Percentiles rank a stretch among this genome's conserved stretches.
Conservation (phyloP, 2,113 vertebrate genomes). For the Rhynchopsitta pachyrhyncha region DNA sequence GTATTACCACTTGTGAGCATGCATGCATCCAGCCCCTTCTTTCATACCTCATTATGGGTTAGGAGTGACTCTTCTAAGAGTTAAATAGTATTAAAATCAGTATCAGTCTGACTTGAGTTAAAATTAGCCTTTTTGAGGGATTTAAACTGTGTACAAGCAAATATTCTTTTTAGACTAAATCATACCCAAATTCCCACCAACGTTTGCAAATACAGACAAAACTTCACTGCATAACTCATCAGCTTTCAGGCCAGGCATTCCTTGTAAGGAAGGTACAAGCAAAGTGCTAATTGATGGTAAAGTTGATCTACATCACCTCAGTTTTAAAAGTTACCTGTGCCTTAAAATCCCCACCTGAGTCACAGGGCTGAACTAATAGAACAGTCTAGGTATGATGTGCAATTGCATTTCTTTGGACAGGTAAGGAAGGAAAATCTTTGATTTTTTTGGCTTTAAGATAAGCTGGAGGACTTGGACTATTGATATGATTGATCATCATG, state of each 20-base stretch:
- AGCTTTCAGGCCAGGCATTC: neutral
- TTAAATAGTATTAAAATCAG: neutral
- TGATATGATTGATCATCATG: neutral
- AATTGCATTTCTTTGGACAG: neutral
- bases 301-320: neutral
- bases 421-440: neutral
- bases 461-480: neutral
- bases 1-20: neutral
- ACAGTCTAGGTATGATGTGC: neutral
- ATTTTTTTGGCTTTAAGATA: neutral
- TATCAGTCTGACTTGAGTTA: neutral
- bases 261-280: neutral
- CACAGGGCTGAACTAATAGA: neutral
- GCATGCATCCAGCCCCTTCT: neutral
- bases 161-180: neutral
- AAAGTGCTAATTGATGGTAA: neutral
- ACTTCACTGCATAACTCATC: neutral
- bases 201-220: rapidly evolving
- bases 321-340: neutral
- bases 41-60: neutral
- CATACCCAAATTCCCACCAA: neutral
- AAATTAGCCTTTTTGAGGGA: neutral
- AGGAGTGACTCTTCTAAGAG: neutral
- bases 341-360: neutral
- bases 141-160: neutral